These are phyloP conservation scores for Halcyon senegalensis DNA, from an alignment of 2,113 vertebrate genomes.

Conservation along the genomic window DNA sequence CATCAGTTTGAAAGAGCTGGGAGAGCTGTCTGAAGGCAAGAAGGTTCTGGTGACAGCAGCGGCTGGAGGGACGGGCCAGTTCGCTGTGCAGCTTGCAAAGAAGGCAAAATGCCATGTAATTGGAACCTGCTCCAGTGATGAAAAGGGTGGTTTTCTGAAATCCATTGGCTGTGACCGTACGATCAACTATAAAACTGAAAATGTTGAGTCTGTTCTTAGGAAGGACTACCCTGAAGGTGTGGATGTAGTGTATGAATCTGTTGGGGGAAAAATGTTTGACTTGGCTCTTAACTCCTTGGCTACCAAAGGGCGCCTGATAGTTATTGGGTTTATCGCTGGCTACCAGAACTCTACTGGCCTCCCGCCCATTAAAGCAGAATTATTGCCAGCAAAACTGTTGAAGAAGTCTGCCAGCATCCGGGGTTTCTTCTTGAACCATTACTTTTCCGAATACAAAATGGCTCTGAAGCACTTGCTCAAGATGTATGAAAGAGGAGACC, in stretches of 20 bases:
- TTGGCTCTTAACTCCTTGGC: constrained; percentile 83
- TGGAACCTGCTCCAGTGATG: constrained; percentile 89
- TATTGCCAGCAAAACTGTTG: constrained; percentile 85
- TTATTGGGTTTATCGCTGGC: constrained; percentile 90
- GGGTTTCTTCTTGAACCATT: constrained; percentile 92
- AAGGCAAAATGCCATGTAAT: constrained; percentile 89
- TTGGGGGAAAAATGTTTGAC: constrained; percentile 88
- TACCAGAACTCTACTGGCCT: constrained; percentile 87
- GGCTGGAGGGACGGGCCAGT: constrained; percentile 90
- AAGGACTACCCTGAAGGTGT: constrained; percentile 84
- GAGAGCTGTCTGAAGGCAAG: constrained; percentile 82
- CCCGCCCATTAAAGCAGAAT: constrained; percentile 75
- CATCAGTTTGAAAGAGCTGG: constrained; percentile 87
- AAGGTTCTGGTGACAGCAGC: constrained; percentile 90
- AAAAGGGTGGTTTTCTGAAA: constrained; percentile 88
- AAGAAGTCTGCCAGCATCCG: constrained; percentile 87
- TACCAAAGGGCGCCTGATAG: constrained; percentile 83
- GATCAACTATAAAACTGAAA: constrained; percentile 87
- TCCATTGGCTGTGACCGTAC: constrained; percentile 88
- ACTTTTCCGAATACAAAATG: constrained; percentile 79
- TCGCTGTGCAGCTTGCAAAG: constrained; percentile 91
- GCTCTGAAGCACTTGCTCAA: constrained; percentile 83
- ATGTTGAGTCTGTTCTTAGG: constrained; percentile 77
- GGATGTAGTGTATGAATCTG: constrained; percentile 90
- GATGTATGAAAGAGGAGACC: constrained; percentile 81